Conservation (phyloP, 2,797 vertebrate genomes). For the Amblyopsis hoosieri region DNA sequence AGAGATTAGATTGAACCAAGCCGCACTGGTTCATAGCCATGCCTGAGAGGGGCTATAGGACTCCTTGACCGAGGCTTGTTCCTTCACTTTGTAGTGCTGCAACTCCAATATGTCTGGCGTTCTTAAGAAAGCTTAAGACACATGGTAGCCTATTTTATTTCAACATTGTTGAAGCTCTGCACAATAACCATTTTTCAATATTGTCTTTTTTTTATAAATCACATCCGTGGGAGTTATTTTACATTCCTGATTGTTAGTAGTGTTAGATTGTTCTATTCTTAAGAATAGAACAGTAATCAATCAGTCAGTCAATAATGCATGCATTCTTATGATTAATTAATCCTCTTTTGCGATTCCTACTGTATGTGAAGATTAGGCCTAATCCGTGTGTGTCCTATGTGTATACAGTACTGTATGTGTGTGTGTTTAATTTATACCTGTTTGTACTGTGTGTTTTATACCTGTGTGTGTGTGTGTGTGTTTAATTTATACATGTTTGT, state of each 20-base stretch:
- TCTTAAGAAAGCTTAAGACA: slow-evolving; percentile 42
- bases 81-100: slow-evolving; percentile 36
- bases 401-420: no score
- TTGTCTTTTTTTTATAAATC: slow-evolving; percentile 14
- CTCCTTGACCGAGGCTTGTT: slow-evolving; percentile 50
- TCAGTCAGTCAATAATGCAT: not conserved
- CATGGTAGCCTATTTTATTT: slow-evolving; percentile 36
- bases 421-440: no score
- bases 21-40: slow-evolving; percentile 64
- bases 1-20: slow-evolving; percentile 83
- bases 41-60: slow-evolving; percentile 60
- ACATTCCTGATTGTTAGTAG: not conserved
- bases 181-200: no score
- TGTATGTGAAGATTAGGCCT: not conserved
- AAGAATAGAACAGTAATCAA: no score
- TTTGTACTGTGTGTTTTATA: no score
- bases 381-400: not conserved
- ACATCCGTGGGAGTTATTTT: not conserved
- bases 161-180: slow-evolving; percentile 35
- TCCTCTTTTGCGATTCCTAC: not conserved
- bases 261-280: no score
- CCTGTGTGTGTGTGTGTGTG: no score
- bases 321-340: slow-evolving; percentile 1
- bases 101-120: slow-evolving; percentile 46
- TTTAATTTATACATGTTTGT: no score